A percentile compares a stretch with the other conserved stretches of the same genome.
These are phyloP conservation scores for Heliornis fulica DNA, from an alignment of 2,113 vertebrate species.

Conservation along the genomic window DNA sequence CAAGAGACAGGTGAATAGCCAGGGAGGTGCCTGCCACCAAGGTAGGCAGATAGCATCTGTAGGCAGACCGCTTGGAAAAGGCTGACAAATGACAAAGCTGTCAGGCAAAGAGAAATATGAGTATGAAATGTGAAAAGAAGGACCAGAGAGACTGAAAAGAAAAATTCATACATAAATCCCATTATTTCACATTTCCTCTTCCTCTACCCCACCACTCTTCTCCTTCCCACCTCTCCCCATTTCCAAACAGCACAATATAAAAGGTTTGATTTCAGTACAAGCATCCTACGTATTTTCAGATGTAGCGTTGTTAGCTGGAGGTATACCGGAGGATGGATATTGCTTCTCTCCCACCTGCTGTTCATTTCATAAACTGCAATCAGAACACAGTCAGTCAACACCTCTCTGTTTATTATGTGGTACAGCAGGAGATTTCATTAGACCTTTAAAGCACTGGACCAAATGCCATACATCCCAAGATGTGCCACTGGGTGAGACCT, in stretches of 20 bases:
- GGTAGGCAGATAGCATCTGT: conserved; percentile 19
- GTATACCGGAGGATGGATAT: conserved; percentile 36
- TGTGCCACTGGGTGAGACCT: background rate
- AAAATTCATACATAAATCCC: background rate
- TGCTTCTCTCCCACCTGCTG: conserved; percentile 71
- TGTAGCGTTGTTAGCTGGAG: conserved; percentile 6
- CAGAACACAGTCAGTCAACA: conserved; percentile 38
- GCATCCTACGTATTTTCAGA: background rate
- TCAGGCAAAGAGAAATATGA: background rate
- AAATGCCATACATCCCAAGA: background rate
- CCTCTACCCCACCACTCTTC: background rate
- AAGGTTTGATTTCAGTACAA: background rate
- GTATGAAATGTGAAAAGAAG: background rate
- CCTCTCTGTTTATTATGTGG: conserved; percentile 36
- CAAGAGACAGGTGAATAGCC: background rate
- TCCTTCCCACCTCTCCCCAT: background rate
- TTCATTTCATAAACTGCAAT: conserved; percentile 66
- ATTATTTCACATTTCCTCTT: background rate
- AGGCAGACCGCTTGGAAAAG: background rate
- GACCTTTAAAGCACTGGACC: background rate
- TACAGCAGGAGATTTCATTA: conserved; percentile 19
- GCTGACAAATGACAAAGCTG: background rate
- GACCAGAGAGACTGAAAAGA: background rate
- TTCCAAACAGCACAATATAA: background rate
- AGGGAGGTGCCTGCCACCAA: conserved; percentile 44